Percentiles rank a stretch among this genome's conserved stretches.
phyloP scores from a whole-genome alignment of 2,888 invertebrate genomes.

The Philereme transversata region DNA sequence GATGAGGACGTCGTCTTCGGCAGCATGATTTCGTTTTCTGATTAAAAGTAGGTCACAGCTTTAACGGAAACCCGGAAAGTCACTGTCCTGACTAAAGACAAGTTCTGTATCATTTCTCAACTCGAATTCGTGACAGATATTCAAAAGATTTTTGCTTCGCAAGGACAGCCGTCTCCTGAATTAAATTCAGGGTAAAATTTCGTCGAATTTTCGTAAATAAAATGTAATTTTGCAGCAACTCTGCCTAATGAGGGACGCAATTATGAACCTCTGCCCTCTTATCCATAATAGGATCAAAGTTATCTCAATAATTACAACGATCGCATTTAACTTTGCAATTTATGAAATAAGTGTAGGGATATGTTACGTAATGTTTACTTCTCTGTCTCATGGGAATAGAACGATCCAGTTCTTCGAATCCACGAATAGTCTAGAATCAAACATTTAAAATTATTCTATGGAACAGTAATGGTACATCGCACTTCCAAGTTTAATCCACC shows the following conservation, averaged over 20 bases:
- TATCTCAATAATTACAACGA: conserved; percentile 53
- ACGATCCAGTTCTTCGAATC: neutral
- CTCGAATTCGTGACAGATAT: conserved; percentile 19
- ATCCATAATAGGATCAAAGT: conserved; percentile 54
- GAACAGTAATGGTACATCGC: conserved; percentile 31
- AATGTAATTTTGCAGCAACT: conserved; percentile 59
- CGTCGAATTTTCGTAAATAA: conserved; percentile 60
- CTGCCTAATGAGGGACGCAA: conserved; percentile 67
- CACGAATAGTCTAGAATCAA: conserved; percentile 36
- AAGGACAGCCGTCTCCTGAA: conserved; percentile 38
- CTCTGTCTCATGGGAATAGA: neutral
- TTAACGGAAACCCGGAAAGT: conserved; percentile 4
- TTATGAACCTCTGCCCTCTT: conserved; percentile 59
- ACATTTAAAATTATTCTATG: conserved; percentile 52
- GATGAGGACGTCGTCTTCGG: too few species aligned
- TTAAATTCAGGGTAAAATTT: conserved; percentile 51
- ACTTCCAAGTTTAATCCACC: conserved; percentile 53
- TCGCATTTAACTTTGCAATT: conserved; percentile 43
- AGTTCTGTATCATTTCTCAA: conserved; percentile 12
- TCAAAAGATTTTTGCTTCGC: conserved; percentile 24
- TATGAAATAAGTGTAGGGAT: conserved; percentile 16
- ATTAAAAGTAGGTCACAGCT: neutral
- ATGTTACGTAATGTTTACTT: neutral
- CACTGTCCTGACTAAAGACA: neutral
- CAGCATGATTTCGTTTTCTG: too few species aligned